Base-by-base conservation (phyloP, 2,888 invertebrate species). In the Cylloceria caligata region DNA sequence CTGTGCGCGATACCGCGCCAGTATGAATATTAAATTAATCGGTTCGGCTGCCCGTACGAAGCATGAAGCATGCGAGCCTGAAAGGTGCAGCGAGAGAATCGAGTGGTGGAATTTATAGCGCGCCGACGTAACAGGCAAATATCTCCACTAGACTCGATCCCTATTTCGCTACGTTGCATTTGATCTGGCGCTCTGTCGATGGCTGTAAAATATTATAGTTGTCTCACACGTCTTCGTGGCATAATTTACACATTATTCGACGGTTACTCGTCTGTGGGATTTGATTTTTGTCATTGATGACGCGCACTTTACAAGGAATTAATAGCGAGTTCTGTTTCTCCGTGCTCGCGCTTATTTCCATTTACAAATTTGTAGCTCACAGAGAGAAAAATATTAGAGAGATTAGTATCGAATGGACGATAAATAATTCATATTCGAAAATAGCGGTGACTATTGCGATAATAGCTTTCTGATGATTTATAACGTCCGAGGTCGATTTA, bases 21-120 rank as follows among this genome's bases (percentile, higher is more conserved):
- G 45, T 45, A 80, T 83, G 85, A 85, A 85, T 85, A 85, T 85
- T 85, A 84, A 85, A 85, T 85, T 85, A 84, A 85, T 85, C 84
- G 81, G 79, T 84, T 81, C 71, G 78, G 79, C 71, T 83, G 64
- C 49, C 76, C 78, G 72, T 81, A 81, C 57, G 81, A 71, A 49
- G 45, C 19, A 6, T n/a, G 19, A 16, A 47, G 45, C 45, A 6
- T 34, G 67, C 19, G 27, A 62, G 55, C 36, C 24, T 6, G 34
- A 11, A 36, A 4, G 49, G 5, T 21, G 27, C 52, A 27, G 9
- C 52, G 67, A 65, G 73, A 74, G 72, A 81, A 87, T 87, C 83
- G 84, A 73, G 83, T 86, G 83, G 75, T 60, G n/a, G 64, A 57
- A 81, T 77, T 77, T 81, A 77, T 77, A 55, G 77, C 45, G 57